Conservation (phyloP, 2,888 invertebrate species). For the Meghimatium bilineatum region DNA sequence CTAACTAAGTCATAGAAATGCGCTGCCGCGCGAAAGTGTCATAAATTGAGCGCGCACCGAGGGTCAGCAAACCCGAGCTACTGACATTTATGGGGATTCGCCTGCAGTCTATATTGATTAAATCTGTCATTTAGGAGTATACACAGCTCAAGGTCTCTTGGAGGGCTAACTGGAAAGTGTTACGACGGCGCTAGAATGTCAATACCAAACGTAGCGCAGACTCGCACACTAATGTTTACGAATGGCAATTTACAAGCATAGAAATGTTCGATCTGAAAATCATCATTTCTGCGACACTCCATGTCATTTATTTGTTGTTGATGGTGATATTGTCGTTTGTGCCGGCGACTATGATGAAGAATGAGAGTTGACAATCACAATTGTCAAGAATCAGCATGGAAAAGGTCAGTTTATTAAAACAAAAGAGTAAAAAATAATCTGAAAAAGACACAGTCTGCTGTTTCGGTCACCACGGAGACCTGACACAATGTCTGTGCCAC, state of each 20-base stretch:
- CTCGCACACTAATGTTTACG: neutral
- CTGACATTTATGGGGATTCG: constrained; percentile 6
- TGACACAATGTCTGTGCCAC: neutral
- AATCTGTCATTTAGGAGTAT: neutral
- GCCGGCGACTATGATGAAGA: no score
- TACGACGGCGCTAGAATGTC: neutral
- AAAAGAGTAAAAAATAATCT: neutral
- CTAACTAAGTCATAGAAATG: constrained; percentile 12
- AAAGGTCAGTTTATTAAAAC: neutral
- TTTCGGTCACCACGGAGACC: neutral
- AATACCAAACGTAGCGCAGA: neutral
- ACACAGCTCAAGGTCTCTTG: neutral
- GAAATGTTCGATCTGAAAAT: no score
- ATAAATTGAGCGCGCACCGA: constrained; percentile 13
- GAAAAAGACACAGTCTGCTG: neutral
- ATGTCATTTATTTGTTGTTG: no score
- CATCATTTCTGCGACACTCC: no score
- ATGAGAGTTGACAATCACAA: no score
- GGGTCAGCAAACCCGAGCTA: neutral
- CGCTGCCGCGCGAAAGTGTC: neutral
- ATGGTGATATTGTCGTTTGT: no score
- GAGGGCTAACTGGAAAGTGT: neutral
- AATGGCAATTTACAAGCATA: neutral
- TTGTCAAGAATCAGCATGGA: neutral
- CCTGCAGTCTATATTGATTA: constrained; percentile 10